Evolutionary conservation across 2,888 invertebrate genomes (phyloP).

Genomic region (Bedellia somnulentella): DNA sequence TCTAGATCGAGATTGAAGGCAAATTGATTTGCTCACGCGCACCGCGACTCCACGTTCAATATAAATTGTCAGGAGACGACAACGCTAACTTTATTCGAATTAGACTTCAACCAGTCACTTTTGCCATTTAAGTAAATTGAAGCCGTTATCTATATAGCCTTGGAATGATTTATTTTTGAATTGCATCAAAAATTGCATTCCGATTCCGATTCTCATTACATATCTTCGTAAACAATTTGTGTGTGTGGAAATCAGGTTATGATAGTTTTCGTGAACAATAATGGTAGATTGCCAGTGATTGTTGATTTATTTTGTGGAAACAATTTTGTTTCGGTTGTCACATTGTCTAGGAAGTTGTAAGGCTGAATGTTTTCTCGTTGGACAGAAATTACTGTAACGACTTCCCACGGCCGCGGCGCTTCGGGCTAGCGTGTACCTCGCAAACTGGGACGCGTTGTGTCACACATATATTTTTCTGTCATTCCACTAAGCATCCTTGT

Average conservation of each 20-base stretch:
- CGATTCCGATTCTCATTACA: too few species aligned
- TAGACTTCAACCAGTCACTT: background rate
- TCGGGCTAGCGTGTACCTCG: conserved; percentile 22
- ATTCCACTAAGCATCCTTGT: too few species aligned
- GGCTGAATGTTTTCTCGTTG: conserved; percentile 21
- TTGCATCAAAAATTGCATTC: too few species aligned
- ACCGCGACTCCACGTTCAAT: conserved; percentile 6
- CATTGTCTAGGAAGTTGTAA: conserved; percentile 19
- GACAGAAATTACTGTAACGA: conserved; percentile 28
- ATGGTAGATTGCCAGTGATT: too few species aligned
- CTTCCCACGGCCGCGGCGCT: conserved; percentile 49
- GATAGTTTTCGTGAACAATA: too few species aligned
- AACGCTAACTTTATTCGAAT: background rate
- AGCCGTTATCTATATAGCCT: too few species aligned
- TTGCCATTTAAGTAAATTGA: conserved; percentile 6
- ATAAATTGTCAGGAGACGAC: conserved; percentile 3
- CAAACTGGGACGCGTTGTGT: conserved; percentile 40
- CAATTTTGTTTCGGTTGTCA: conserved; percentile 10
- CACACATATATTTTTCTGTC: too few species aligned
- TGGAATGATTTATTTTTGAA: too few species aligned
- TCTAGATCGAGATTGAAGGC: conserved; percentile 11
- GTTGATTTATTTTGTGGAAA: too few species aligned
- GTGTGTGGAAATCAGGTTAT: too few species aligned
- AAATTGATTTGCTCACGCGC: conserved; percentile 27
- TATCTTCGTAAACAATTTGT: too few species aligned